These are phyloP conservation scores for Zaprionus camerounensis DNA, from an alignment of 1,140 invertebrate species.

Conservation along the genomic window DNA sequence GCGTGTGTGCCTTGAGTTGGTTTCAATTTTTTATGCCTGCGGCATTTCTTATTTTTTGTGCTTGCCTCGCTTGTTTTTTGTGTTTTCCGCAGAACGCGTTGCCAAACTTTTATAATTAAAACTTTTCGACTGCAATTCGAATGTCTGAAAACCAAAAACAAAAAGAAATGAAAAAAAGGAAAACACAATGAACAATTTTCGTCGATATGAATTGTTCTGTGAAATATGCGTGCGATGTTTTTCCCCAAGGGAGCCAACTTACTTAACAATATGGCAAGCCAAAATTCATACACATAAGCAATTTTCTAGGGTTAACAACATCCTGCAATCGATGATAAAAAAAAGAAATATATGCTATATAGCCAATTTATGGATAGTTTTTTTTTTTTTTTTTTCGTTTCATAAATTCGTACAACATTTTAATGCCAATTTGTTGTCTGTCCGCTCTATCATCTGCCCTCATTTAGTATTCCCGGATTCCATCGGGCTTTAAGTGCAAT, in stretches of 20 bases:
- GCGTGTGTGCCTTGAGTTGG: background rate
- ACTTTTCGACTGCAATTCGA: conserved; percentile 60
- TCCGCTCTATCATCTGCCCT: conserved; percentile 5
- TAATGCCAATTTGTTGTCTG: conserved; percentile 24
- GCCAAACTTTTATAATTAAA: conserved; percentile 74
- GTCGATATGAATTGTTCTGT: conserved; percentile 55
- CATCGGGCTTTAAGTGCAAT: conserved; percentile 27
- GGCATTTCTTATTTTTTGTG: conserved; percentile 44
- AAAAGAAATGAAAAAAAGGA: conserved; percentile 20
- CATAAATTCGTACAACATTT: conserved; percentile 6
- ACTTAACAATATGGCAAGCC: background rate
- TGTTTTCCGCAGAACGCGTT: conserved; percentile 42
- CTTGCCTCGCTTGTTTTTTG: conserved; percentile 23
- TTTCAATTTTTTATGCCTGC: conserved; percentile 41
- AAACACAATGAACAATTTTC: conserved; percentile 13
- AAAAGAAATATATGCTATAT: background rate
- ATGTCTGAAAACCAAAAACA: conserved; percentile 8
- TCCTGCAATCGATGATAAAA: background rate
- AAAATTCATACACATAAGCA: conserved; percentile 10
- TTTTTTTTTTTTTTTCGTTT: background rate
- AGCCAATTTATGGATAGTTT: conserved; percentile 5
- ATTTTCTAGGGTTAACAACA: conserved; percentile 1
- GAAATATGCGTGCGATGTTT: conserved; percentile 38
- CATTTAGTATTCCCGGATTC: conserved; percentile 1
- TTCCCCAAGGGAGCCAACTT: background rate